Conservation (phyloP, 2,113 vertebrate genomes). For the Thalassoma bifasciatum region DNA sequence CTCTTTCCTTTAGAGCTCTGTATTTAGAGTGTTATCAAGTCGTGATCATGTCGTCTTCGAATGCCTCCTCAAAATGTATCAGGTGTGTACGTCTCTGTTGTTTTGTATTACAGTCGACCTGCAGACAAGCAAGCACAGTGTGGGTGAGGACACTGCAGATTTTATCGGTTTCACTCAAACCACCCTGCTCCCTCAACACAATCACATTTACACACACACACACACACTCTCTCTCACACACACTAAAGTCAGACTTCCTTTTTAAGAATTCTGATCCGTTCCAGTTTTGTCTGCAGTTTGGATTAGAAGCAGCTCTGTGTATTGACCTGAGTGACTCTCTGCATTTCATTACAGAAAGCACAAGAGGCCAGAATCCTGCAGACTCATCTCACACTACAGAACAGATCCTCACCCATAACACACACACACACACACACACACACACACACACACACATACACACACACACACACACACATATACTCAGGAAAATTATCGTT, state of each 20-base stretch:
- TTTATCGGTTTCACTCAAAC: not conserved
- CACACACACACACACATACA: too few species aligned
- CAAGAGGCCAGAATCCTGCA: conserved; percentile 7
- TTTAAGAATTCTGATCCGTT: conserved; percentile 12
- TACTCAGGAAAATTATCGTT: too few species aligned
- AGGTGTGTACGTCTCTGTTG: too few species aligned
- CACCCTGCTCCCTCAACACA: conserved; percentile 1
- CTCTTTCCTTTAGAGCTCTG: too few species aligned
- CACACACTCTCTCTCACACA: not conserved
- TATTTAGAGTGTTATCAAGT: too few species aligned
- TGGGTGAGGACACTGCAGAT: not conserved
- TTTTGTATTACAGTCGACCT: not conserved
- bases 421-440: too few species aligned
- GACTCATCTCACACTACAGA: conserved; percentile 13
- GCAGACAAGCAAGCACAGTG: not conserved
- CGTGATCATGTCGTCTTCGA: too few species aligned
- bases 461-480: too few species aligned
- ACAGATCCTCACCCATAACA: not conserved
- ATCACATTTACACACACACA: conserved; percentile 1
- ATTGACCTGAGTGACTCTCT: conserved; percentile 11
- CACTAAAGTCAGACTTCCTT: not conserved
- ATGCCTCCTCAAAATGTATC: too few species aligned
- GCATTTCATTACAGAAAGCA: conserved; percentile 34
- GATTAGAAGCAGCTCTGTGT: conserved; percentile 23
- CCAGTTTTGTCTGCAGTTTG: conserved; percentile 23